Evolutionary conservation across 2,888 invertebrate genomes (phyloP).

Genomic region (Aquatica leii): DNA sequence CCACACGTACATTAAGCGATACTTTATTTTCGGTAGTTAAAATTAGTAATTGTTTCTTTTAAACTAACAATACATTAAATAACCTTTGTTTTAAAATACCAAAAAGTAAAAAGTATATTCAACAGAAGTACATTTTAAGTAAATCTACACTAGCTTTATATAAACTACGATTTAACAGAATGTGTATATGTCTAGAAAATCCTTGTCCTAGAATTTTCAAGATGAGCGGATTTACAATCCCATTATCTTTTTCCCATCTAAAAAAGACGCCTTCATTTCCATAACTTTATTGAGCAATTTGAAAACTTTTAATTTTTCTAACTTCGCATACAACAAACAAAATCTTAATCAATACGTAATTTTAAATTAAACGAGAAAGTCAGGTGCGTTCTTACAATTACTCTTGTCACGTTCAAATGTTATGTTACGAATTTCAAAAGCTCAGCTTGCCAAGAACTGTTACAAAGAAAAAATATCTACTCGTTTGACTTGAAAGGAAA

Average conservation of each 20-base stretch:
- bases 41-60: no score
- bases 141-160: constrained; percentile 10
- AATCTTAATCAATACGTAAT: constrained; percentile 30
- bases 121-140: constrained; percentile 5
- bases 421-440: constrained; percentile 44
- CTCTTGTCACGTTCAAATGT: constrained; percentile 43
- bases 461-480: constrained; percentile 37
- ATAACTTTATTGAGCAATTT: neutral
- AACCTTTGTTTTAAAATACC: constrained; percentile 16
- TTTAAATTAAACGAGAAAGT: constrained; percentile 22
- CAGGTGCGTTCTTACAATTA: constrained; percentile 35
- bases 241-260: neutral
- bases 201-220: constrained; percentile 14
- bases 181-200: constrained; percentile 12
- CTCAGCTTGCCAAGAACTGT: constrained; percentile 32
- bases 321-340: neutral
- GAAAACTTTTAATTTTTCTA: neutral
- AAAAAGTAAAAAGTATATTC: constrained; percentile 1
- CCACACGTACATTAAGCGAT: no score
- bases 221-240: neutral
- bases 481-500: constrained; percentile 34
- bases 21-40: no score
- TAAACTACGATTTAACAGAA: constrained; percentile 24
- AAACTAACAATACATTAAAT: no score
- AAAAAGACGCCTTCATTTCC: neutral